Base-by-base conservation (phyloP, 2,888 invertebrate genomes). In the Callinectes sapidus region DNA sequence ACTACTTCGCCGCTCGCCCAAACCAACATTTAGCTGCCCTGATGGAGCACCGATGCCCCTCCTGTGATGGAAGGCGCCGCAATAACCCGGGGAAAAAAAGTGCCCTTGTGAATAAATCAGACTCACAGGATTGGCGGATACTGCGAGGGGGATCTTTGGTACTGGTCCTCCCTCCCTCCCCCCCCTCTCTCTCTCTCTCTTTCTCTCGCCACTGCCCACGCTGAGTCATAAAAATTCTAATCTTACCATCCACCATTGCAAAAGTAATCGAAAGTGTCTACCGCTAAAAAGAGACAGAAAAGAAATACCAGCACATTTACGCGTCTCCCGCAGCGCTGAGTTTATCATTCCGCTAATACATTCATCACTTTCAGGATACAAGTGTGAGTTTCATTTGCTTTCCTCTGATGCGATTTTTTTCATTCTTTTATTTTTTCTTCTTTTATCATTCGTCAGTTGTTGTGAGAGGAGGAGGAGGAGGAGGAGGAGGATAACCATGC, bases 181-280 rank as follows among this genome's bases (percentile, higher is more conserved):
- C 28, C n/a, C 87, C n/a, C 87, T 48, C 87, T 48, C 87, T 48
- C 87, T 48, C 87, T 48, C 87, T 48, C 87, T 48, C 87, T 48
- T 54, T 54, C 87, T 48, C 87, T 48, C 87, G n/a, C 87, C 71
- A 13, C n/a, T 13, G n/a, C 1, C 71, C 71, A n/a, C n/a, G 61
- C 61, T 2, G 61, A 61, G 23, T 23, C 61, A 10, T n/a, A 10
- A n/a, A 28, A n/a, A 71, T 61, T 61, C 61, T 28, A 71, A 71
- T n/a, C 71, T 71, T 71, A 5, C n/a, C n/a, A 5, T 71, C n/a
- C n/a, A 28, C 71, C 71, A 71, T n/a, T 71, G 28, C 28, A 28
- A 28, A 71, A 71, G n/a, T 71, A 71, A n/a, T 28, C 28, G 71
- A 71, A 71, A 71, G 61, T 61, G 61, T 61, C 71, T 71, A 71